Evolutionary conservation across 2,113 vertebrate species (phyloP), one percentile per base, ranked within the genome.

Genomic region (Lathamus discolor): DNA sequence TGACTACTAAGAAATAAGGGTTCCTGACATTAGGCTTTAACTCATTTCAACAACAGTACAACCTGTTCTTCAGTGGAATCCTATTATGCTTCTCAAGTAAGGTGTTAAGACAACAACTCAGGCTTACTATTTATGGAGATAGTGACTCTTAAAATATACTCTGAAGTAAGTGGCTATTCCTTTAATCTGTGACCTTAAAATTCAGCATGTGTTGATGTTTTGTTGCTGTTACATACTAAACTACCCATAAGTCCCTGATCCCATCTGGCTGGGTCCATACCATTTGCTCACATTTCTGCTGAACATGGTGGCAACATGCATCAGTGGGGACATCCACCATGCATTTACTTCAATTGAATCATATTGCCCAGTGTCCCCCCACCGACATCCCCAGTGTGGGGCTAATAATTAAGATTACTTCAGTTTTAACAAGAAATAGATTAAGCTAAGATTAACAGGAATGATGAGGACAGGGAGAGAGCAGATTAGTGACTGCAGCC

Each of bases 161-260:
- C 51, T 54, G 16, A 59, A 96, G 83, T 95, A 96, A 95, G 81
- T 91, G 52, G 90, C 88, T 97, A 15, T 82, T 91, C 83, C 66
- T 84, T 92, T 96, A 97, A 94, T 96, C 94, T 92, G 87, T 96
- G 95, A 87, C 93, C 91, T 96, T 94, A 96, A 94, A 96, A 95
- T 93, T 92, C 91, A 80, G 14, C 37, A 69, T 82, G 86, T 89
- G 78, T 93, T 80, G 37, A 29, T 74, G 49, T 92, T 94, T 91
- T 89, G 39, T 79, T 81, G 29, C 24, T 52, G 41, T 73, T 84
- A 19, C 2, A 7, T 70, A 13, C 43, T 74, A n/a, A 89, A 49
- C 70, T 80, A 75, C 63, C 72, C 35, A 43, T 75, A 52, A 28
- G 55, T 77, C 48, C 16, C 55, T 63, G 62, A 68, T 70, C 19